Evolutionary conservation across 2,888 invertebrate genomes (phyloP).

Genomic region (Oconnorella tubifera): DNA sequence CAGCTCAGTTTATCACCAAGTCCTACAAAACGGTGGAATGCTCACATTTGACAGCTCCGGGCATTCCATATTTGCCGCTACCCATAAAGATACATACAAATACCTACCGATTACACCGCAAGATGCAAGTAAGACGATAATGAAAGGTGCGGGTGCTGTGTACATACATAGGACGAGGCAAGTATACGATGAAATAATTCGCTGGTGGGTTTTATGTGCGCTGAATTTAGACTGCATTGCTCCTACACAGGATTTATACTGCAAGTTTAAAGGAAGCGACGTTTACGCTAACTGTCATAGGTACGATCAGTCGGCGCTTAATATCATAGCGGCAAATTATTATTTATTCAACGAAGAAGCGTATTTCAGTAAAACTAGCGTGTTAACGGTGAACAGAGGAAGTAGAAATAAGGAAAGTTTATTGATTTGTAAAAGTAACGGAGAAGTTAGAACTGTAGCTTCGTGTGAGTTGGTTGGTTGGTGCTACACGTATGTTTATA

Average conservation of each 20-base stretch:
- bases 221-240: constrained; percentile 50
- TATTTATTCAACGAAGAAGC: constrained; percentile 43
- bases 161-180: constrained; percentile 48
- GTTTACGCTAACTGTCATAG: constrained; percentile 47
- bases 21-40: constrained; percentile 14
- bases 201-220: constrained; percentile 50
- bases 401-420: not conserved
- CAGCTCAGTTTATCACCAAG: constrained; percentile 1
- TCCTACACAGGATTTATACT: constrained; percentile 41
- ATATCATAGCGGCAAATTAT: constrained; percentile 51
- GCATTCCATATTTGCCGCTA: constrained; percentile 41
- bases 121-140: constrained; percentile 40
- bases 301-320: constrained; percentile 54
- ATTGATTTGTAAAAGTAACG: not conserved
- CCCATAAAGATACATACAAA: constrained; percentile 47
- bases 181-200: constrained; percentile 44
- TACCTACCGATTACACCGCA: constrained; percentile 45
- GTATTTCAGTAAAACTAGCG: not conserved
- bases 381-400: not conserved
- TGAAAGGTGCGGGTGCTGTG: constrained; percentile 41
- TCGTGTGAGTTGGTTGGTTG: too few species aligned
- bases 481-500: too few species aligned
- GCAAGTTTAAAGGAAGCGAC: constrained; percentile 29
- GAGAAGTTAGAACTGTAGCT: too few species aligned
- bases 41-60: constrained; percentile 18